Evolutionary conservation across 2,113 vertebrate genomes (phyloP).

Genomic region (Myotis lucifugus): DNA sequence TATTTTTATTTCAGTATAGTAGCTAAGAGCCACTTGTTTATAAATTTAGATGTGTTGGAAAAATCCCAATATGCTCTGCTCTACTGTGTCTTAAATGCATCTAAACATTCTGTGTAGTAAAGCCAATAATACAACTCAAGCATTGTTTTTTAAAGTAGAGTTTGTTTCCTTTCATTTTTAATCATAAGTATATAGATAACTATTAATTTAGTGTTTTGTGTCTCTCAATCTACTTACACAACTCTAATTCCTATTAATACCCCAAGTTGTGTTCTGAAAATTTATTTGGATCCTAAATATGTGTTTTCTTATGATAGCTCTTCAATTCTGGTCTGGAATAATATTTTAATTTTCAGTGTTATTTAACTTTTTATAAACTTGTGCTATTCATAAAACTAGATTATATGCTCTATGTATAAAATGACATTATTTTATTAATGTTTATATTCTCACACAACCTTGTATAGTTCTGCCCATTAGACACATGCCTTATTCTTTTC

Average conservation of each 20-base stretch:
- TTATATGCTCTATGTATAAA: not conserved
- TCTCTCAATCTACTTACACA: not conserved
- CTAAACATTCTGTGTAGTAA: not conserved
- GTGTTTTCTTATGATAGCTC: not conserved
- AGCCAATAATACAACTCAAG: not conserved
- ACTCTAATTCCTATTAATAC: not conserved
- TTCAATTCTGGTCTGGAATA: not conserved
- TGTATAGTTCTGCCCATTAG: not conserved
- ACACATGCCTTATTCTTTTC: not conserved
- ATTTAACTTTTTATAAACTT: not conserved
- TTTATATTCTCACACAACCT: not conserved
- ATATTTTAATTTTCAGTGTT: not conserved
- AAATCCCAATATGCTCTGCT: not conserved
- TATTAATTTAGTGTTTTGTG: not conserved
- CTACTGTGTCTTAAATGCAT: not conserved
- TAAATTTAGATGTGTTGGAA: not conserved
- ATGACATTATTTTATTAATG: not conserved
- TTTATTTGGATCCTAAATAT: not conserved
- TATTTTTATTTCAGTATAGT: not conserved
- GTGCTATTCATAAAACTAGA: not conserved
- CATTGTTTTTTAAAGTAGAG: not conserved
- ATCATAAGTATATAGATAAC: not conserved
- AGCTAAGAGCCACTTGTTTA: not conserved
- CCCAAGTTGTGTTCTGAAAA: not conserved
- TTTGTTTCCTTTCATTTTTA: slow-evolving; percentile 28